phyloP scores from a whole-genome alignment of 2,797 vertebrate genomes.

The Jordanella pulchra region DNA sequence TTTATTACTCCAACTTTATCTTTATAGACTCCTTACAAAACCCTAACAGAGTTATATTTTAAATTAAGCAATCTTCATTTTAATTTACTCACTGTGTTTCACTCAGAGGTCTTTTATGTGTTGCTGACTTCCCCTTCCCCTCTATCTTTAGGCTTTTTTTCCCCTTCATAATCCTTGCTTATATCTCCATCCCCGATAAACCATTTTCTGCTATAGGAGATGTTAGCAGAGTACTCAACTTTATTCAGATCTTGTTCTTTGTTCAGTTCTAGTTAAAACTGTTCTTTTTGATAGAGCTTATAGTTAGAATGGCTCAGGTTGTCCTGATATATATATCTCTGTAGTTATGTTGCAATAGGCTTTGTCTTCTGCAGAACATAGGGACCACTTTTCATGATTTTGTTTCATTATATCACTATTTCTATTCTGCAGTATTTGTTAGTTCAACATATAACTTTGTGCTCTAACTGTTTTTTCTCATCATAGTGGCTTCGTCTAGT shows the following conservation, averaged over 20 bases:
- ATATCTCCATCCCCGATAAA: neutral
- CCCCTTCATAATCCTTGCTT: slow-evolving; percentile 9
- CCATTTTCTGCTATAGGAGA: slow-evolving; percentile 12
- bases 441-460: too few species aligned
- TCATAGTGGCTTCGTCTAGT: too few species aligned
- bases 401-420: too few species aligned
- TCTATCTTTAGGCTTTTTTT: neutral
- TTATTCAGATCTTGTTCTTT: slow-evolving; percentile 28
- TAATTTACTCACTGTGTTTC: neutral
- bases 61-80: neutral
- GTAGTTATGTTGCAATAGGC: too few species aligned
- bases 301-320: too few species aligned
- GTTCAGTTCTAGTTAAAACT: too few species aligned
- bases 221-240: slow-evolving; percentile 32
- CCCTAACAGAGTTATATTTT: neutral
- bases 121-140: neutral
- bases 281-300: too few species aligned
- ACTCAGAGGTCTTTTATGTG: neutral
- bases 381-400: too few species aligned
- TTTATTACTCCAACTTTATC: neutral
- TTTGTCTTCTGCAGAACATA: too few species aligned
- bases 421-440: too few species aligned
- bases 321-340: too few species aligned
- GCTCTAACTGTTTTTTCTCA: too few species aligned
- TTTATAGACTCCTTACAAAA: neutral